These are phyloP conservation scores for Calameuta filiformis DNA, from an alignment of 2,888 invertebrate species.

Conservation along the genomic window DNA sequence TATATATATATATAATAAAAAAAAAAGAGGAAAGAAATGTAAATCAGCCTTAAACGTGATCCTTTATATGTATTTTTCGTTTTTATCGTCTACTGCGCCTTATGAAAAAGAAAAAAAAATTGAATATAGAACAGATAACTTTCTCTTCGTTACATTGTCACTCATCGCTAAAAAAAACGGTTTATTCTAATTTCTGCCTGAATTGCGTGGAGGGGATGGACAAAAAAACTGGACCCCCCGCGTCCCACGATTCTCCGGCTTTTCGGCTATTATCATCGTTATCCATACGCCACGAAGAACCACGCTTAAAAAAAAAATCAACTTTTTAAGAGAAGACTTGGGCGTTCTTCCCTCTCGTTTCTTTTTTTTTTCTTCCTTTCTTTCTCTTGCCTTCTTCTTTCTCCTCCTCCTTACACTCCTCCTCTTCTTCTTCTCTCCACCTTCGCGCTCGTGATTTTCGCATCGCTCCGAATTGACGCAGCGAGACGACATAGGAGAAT, in stretches of 20 bases:
- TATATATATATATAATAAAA: not conserved
- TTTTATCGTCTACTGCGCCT: not conserved
- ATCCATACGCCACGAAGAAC: not conserved
- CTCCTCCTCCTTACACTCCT: constrained; percentile 11
- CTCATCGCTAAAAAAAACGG: not conserved
- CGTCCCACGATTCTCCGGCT: constrained; percentile 8
- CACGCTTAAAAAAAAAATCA: not conserved
- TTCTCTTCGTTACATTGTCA: not conserved
- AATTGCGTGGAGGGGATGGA: not conserved
- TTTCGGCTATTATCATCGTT: constrained; percentile 8
- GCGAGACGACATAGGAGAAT: not conserved
- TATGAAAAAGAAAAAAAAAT: not conserved
- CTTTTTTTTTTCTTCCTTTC: constrained; percentile 18
- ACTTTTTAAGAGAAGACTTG: not conserved
- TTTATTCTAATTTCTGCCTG: not conserved
- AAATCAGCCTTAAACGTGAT: constrained; percentile 12
- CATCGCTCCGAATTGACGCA: not conserved
- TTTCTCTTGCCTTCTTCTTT: constrained; percentile 19
- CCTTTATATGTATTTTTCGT: not conserved
- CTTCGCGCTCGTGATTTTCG: constrained; percentile 5
- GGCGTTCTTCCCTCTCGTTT: constrained; percentile 12
- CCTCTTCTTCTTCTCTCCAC: constrained; percentile 8
- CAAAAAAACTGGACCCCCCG: constrained; percentile 16
- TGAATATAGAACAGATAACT: not conserved
- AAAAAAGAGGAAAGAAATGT: constrained; percentile 23